These are phyloP conservation scores for Cryptops parisi DNA, from an alignment of 2,888 invertebrate genomes.

Conservation along the genomic window DNA sequence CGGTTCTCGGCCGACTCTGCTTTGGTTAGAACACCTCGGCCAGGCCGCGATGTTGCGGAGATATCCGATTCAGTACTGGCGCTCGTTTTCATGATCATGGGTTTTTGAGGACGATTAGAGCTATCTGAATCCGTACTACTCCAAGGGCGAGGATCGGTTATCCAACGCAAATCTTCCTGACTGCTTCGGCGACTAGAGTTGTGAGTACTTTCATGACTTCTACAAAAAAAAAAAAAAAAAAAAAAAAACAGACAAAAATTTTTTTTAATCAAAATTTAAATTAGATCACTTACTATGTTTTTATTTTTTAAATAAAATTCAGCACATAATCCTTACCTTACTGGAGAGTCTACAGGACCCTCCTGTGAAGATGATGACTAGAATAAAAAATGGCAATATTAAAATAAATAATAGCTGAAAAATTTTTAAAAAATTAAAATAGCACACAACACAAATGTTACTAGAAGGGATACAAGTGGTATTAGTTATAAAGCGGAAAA, in stretches of 20 bases:
- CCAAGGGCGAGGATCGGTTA: conserved; percentile 35
- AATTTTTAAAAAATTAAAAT: too few relatives aligned
- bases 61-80: conserved; percentile 19
- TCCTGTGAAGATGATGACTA: conserved; percentile 24
- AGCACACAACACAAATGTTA: too few relatives aligned
- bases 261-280: background rate
- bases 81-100: conserved; percentile 18
- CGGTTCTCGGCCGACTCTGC: conserved; percentile 39
- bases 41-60: conserved; percentile 26
- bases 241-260: background rate
- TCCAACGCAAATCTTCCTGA: conserved; percentile 38
- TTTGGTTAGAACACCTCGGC: conserved; percentile 29
- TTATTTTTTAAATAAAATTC: too few relatives aligned
- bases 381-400: too few relatives aligned
- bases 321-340: conserved; percentile 14
- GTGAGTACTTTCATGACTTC: conserved; percentile 24
- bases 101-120: conserved; percentile 22
- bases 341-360: conserved; percentile 24
- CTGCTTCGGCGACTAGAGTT: conserved; percentile 31
- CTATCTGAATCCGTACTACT: conserved; percentile 42
- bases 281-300: too few relatives aligned
- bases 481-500: too few relatives aligned
- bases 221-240: conserved; percentile 7
- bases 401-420: too few relatives aligned
- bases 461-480: too few relatives aligned